A percentile compares a stretch with the other conserved stretches of the same genome.
Evolutionary conservation across 2,797 vertebrate species (phyloP).

Genomic region (Atherinosoma microstoma): DNA sequence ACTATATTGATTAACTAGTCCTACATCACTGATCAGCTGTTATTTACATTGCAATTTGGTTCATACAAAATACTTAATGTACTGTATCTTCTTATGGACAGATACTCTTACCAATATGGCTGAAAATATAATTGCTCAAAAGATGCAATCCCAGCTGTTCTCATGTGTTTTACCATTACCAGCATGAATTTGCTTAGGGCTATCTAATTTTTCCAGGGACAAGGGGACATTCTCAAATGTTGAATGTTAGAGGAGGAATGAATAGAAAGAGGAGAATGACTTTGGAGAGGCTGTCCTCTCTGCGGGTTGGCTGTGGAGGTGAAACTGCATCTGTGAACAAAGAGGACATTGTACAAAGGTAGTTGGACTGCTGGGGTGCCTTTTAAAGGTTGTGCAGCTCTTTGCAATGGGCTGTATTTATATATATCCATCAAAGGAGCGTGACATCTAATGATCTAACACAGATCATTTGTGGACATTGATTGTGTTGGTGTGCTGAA

Average conservation of each 20-base stretch:
- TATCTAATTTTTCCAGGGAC: constrained; percentile 24
- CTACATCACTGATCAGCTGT: neutral
- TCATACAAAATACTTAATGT: neutral
- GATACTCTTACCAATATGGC: neutral
- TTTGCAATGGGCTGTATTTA: constrained; percentile 8
- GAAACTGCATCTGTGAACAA: constrained; percentile 20
- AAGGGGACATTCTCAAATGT: constrained; percentile 57
- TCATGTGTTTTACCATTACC: neutral
- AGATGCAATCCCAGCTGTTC: neutral
- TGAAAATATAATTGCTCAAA: constrained; percentile 10
- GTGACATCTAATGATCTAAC: constrained; percentile 12
- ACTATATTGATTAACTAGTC: neutral
- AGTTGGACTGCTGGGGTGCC: constrained; percentile 27
- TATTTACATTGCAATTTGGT: neutral
- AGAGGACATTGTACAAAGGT: constrained; percentile 19
- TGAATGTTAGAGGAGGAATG: constrained; percentile 30
- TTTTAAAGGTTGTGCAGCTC: constrained; percentile 33
- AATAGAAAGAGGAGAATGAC: constrained; percentile 11
- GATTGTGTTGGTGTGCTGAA: constrained; percentile 32
- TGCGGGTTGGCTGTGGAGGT: constrained; percentile 13
- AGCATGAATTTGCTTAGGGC: constrained; percentile 20
- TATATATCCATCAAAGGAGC: constrained; percentile 8
- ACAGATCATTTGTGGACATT: constrained; percentile 42
- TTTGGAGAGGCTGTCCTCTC: constrained; percentile 17
- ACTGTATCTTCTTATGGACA: neutral